These are phyloP conservation scores for Speoplatyrhinus poulsoni DNA, from an alignment of 2,113 vertebrate genomes.

Conservation along the genomic window DNA sequence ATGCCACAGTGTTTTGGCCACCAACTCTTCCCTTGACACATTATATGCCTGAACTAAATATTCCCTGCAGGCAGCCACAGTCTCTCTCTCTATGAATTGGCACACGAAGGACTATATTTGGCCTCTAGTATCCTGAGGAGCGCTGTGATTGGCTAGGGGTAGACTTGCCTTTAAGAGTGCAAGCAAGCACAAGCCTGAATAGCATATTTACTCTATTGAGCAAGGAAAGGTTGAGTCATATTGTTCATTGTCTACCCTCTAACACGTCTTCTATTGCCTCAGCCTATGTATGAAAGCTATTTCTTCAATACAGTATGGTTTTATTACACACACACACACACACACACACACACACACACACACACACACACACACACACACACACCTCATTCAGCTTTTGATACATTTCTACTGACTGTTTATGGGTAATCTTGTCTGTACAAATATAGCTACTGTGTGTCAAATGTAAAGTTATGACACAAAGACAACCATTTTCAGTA, in stretches of 20 bases:
- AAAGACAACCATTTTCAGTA: too few species aligned
- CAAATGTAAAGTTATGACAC: too few species aligned
- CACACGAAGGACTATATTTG: slow-evolving; percentile 37
- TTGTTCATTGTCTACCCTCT: slow-evolving; percentile 4
- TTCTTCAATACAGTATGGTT: too few species aligned
- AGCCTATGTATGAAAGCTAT: too few species aligned
- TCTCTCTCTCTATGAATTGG: slow-evolving; percentile 26
- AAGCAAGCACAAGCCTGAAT: slow-evolving; percentile 48
- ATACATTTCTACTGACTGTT: too few species aligned
- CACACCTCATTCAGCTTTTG: too few species aligned
- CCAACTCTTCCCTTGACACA: neutral
- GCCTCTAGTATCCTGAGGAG: neutral
- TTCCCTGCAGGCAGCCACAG: slow-evolving; percentile 19
- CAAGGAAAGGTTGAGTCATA: slow-evolving; percentile 5
- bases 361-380: too few species aligned
- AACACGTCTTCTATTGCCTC: too few species aligned
- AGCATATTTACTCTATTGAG: slow-evolving; percentile 1
- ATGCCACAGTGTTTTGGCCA: slow-evolving; percentile 43
- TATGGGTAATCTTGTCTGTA: too few species aligned
- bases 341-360: too few species aligned
- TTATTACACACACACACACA: too few species aligned
- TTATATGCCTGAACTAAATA: slow-evolving; percentile 5
- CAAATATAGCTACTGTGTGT: too few species aligned
- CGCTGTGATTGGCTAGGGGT: slow-evolving; percentile 43
- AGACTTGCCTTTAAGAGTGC: slow-evolving; percentile 19